A percentile compares a stretch with the other conserved stretches of the same genome.
Evolutionary conservation across 2,888 invertebrate genomes (phyloP).

Genomic region (Ormia ochracea): DNA sequence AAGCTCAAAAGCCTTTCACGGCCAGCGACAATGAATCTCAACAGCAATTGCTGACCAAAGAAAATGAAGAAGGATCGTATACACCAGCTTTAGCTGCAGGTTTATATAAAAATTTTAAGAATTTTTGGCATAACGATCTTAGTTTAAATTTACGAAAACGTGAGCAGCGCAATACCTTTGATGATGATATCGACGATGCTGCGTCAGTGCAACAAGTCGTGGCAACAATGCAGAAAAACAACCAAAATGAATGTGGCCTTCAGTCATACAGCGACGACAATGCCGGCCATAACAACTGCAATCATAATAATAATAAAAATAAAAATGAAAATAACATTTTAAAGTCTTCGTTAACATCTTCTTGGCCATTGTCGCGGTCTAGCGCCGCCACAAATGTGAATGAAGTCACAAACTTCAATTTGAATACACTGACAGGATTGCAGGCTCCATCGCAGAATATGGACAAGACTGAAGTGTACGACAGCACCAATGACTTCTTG

Average conservation of each 20-base stretch:
- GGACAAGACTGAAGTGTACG: neutral
- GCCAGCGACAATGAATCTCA: constrained; percentile 59
- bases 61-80: constrained; percentile 8
- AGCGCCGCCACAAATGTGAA: constrained; percentile 41
- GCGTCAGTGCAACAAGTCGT: constrained; percentile 13
- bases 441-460: neutral
- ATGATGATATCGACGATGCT: constrained; percentile 43
- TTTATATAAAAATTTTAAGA: constrained; percentile 50
- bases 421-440: constrained; percentile 32
- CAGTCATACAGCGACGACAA: constrained; percentile 28
- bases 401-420: constrained; percentile 29
- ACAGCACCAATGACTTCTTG: constrained; percentile 28
- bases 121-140: constrained; percentile 56
- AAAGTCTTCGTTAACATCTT: constrained; percentile 13
- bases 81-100: neutral
- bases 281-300: constrained; percentile 56
- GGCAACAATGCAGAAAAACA: constrained; percentile 37
- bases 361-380: constrained; percentile 19
- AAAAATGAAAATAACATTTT: constrained; percentile 43
- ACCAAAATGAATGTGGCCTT: constrained; percentile 36
- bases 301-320: constrained; percentile 45
- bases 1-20: constrained; percentile 24
- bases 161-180: constrained; percentile 55
- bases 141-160: constrained; percentile 53
- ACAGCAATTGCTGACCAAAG: constrained; percentile 34